phyloP scores from a whole-genome alignment of 2,113 vertebrate species.

The Heteronetta atricapilla region DNA sequence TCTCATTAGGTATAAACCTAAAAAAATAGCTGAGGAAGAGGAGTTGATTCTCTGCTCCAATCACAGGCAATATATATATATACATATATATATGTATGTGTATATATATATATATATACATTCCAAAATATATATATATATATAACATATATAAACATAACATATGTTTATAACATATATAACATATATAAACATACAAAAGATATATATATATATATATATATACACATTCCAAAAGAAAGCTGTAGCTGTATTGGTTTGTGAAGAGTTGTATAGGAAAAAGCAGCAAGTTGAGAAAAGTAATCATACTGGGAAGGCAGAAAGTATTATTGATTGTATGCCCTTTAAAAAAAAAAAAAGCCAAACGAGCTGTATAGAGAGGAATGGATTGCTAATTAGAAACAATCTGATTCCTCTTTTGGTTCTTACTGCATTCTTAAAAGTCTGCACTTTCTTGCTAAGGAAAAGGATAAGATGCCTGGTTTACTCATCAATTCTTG shows the following conservation, averaged over 20 bases:
- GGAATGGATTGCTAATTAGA: background rate
- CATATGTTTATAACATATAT: too few relatives aligned
- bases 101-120: too few relatives aligned
- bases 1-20: background rate
- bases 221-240: background rate
- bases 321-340: background rate
- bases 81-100: too few relatives aligned
- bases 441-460: background rate
- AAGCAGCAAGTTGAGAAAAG: background rate
- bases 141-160: too few relatives aligned
- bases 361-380: background rate
- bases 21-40: background rate
- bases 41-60: background rate
- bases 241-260: background rate
- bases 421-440: background rate
- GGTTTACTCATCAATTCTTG: background rate
- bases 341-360: background rate
- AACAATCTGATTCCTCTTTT: background rate
- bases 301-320: background rate
- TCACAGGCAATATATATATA: background rate
- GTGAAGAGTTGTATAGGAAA: background rate
- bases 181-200: too few relatives aligned
- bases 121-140: background rate
- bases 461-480: background rate
- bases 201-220: background rate